Evolutionary conservation across 2,888 invertebrate genomes (phyloP), one percentile per base, ranked within the genome.

Genomic region (Tuta absoluta): DNA sequence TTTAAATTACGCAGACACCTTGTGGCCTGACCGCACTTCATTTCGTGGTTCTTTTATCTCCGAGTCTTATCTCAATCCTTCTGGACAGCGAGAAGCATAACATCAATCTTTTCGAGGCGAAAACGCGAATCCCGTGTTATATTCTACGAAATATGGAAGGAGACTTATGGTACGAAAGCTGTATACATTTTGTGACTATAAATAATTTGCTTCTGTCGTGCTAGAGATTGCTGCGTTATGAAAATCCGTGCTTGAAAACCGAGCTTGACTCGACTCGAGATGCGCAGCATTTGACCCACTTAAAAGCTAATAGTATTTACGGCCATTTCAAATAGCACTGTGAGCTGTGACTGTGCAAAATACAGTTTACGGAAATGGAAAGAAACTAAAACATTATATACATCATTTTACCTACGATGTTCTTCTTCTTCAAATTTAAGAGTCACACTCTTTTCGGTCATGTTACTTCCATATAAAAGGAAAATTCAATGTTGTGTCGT

Each of bases 1-100:
- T 56, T 33, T 56, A 56, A 56, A 56, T 56, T 56, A 56, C 56
- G 56, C 24, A 33, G 17, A 56, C 56, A 56, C 56, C 56, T 24
- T 56, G 33, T 56, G 56, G 17, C 56, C 33, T 56, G 56, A 56
- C 56, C 56, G 56, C 56, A 33, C 56, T 56, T 56, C 17, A 24
- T 56, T 56, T 33, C 24, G 56, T 33, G 56, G n/a, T 53, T 7
- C 56, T 56, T 56, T 56, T 56, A 56, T 56, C 56, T 56, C 28
- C n/a, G 33, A 17, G 56, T 56, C 24, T 53, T 56, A 56, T 24
- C 56, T 45, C 45, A 45, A 45, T 45, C 56, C 12, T 56, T 56
- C 33, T 56, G 33, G 56, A 33, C 28, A n/a, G 33, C 56, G 56
- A 28, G 33, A 33, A 28, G 56, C 28, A 56, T 33, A 28, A 24